These are phyloP conservation scores for Hydractinia echinata DNA, from an alignment of 30 jellyfish, hydroid and myxozoan genomes.

Conservation along the genomic window DNA sequence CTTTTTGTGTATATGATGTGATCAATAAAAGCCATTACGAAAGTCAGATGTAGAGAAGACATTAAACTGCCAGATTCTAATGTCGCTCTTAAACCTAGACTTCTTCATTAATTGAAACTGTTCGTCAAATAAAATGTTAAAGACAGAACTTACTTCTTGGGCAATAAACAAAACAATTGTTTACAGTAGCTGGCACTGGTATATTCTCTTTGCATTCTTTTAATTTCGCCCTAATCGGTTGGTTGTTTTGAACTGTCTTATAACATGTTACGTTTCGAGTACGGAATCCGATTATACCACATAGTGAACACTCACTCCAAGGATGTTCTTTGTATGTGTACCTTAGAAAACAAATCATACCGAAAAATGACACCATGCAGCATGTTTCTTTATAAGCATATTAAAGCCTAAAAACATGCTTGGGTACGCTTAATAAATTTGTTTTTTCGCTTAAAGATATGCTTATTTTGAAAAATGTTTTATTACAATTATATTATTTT, in stretches of 20 bases:
- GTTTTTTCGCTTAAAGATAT: too few species aligned
- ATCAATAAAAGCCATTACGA: too few species aligned
- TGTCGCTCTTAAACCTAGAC: too few species aligned
- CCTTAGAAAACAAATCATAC: neutral
- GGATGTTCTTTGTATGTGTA: neutral
- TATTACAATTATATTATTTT: too few species aligned
- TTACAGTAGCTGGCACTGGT: neutral
- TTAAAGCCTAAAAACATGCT: too few species aligned
- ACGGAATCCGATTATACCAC: neutral
- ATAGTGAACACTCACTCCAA: neutral
- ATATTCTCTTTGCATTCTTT: neutral
- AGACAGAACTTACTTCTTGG: neutral
- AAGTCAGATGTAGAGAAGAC: too few species aligned
- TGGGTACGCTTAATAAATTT: too few species aligned
- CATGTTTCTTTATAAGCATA: too few species aligned
- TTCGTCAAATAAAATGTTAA: neutral
- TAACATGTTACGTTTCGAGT: constrained; percentile 6
- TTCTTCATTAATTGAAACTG: neutral
- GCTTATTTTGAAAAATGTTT: too few species aligned
- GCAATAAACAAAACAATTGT: neutral
- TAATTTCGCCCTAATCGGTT: neutral
- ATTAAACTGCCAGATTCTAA: too few species aligned
- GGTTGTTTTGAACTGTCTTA: neutral
- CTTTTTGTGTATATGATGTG: too few species aligned
- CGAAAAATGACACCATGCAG: too few species aligned